Conservation (phyloP, 2,113 vertebrate genomes). For the Oncorhynchus mykiss region DNA sequence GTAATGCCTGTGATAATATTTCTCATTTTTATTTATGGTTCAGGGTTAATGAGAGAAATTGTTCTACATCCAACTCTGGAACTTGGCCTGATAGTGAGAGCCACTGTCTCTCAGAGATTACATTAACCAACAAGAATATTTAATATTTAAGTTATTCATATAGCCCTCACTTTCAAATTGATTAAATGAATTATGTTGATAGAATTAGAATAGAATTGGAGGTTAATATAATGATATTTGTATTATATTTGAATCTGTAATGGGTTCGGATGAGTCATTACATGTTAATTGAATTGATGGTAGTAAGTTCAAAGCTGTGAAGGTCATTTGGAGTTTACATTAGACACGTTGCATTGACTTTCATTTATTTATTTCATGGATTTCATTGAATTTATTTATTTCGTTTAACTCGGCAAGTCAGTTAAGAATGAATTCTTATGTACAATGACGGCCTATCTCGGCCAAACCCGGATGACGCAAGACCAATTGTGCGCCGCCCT, state of each 20-base stretch:
- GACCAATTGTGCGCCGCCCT: no score
- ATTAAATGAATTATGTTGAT: slow-evolving; percentile 74
- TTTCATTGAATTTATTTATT: no score
- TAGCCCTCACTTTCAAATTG: slow-evolving; percentile 62
- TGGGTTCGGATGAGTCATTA: slow-evolving; percentile 66
- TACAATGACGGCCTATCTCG: no score
- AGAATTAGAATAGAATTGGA: slow-evolving; percentile 63
- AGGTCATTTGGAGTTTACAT: slow-evolving; percentile 55
- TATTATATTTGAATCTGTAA: slow-evolving; percentile 62
- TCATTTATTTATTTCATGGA: no score
- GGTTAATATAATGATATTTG: slow-evolving; percentile 75
- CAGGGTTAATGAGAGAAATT: no score
- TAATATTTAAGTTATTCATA: slow-evolving; percentile 71
- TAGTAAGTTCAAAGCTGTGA: slow-evolving; percentile 54
- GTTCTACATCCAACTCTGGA: no score
- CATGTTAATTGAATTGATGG: slow-evolving; percentile 72
- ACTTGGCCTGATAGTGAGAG: no score
- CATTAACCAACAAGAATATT: slow-evolving; percentile 67
- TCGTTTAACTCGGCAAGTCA: no score
- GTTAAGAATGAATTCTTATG: no score
- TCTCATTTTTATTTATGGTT: no score
- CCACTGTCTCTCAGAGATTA: not conserved
- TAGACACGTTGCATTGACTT: slow-evolving; percentile 27
- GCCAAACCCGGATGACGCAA: no score
- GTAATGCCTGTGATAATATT: no score